These are phyloP conservation scores for Dunckerocampus dactyliophorus DNA, from an alignment of 2,113 vertebrate species.

Conservation along the genomic window DNA sequence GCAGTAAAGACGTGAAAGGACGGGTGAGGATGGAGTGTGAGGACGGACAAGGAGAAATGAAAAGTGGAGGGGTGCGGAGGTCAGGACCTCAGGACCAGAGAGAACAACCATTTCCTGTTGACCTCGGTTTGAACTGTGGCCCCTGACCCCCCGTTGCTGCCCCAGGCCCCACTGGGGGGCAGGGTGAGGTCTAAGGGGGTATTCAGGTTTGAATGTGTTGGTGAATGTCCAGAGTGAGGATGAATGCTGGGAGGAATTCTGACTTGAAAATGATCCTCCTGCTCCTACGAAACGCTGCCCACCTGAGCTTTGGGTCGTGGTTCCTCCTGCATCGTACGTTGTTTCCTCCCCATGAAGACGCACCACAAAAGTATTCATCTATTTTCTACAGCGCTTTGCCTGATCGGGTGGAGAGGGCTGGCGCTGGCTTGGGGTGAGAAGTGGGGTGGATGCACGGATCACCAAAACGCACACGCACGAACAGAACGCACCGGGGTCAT, in stretches of 20 bases:
- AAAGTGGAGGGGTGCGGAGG: slow-evolving; percentile 54
- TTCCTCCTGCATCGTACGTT: no score
- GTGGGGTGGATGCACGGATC: no score
- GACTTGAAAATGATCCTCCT: neutral
- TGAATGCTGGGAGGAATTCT: neutral
- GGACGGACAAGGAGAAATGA: slow-evolving; percentile 56
- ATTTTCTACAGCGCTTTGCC: no score
- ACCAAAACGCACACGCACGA: no score
- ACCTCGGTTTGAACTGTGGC: slow-evolving; percentile 71
- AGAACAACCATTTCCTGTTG: slow-evolving; percentile 75
- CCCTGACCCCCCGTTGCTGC: slow-evolving; percentile 61
- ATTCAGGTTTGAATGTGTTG: slow-evolving; percentile 32
- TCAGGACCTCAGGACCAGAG: slow-evolving; percentile 58
- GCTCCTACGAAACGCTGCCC: no score
- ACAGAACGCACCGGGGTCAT: no score
- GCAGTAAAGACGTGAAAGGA: slow-evolving; percentile 20
- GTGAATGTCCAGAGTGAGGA: slow-evolving; percentile 5
- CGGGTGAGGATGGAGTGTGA: neutral
- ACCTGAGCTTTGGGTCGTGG: no score
- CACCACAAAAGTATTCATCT: no score
- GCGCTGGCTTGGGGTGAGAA: no score
- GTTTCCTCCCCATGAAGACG: no score
- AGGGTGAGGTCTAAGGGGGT: slow-evolving; percentile 15
- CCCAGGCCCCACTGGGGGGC: slow-evolving; percentile 51
- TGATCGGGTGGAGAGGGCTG: no score